Base-by-base conservation (phyloP, 2,888 invertebrate species). In the Drosophila setosimentum region DNA sequence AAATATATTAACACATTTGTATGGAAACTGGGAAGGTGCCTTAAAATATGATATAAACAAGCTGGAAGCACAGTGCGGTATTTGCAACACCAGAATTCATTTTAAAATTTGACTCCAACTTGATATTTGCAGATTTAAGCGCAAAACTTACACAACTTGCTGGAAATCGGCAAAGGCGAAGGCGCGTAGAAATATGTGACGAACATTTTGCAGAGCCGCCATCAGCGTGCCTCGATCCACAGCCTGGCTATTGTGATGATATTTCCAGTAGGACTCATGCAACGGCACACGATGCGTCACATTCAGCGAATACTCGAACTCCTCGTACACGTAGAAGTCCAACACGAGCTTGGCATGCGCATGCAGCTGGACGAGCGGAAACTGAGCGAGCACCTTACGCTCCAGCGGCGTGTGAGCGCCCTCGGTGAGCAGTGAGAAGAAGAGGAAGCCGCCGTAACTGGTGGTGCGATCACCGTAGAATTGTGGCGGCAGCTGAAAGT, bases 181-280 rank as follows among this genome's bases (percentile, higher is more conserved):
- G 2, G 96, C 97, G 57, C 97, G 94, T 49, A 99, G 94, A 51
- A 97, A 95, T 73, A 98, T 94, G 78, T 96, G 95, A 69, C 97
- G 96, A 0, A 99, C 94, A 86, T 97, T 96, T 91, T 98, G 98
- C 71, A 99, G 94, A 0, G 97, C 97, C n/a, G 98, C 95, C 99
- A 99, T 98, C 89, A 99, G 94, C 37, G 96, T 96, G 69, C 95
- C 95, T 40, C 97, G 94, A 49, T 95, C 96, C 0, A 98, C 96
- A 57, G 93, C 93, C 69, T 93, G 92, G 72, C 94, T 91, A 78
- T 94, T 94, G 59, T 92, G 91, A 70, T 92, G 92, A 27, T 90
- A 88, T 53, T 91, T 91, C 98, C 98, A 99, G 64, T 96, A 94
- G 0, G 96, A 95, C 92, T 98, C 98, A 91, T 97, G 96, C 29